Evolutionary conservation across 2,113 vertebrate species (phyloP), one percentile per base, ranked within the genome.

Genomic region (Piprites chloris): DNA sequence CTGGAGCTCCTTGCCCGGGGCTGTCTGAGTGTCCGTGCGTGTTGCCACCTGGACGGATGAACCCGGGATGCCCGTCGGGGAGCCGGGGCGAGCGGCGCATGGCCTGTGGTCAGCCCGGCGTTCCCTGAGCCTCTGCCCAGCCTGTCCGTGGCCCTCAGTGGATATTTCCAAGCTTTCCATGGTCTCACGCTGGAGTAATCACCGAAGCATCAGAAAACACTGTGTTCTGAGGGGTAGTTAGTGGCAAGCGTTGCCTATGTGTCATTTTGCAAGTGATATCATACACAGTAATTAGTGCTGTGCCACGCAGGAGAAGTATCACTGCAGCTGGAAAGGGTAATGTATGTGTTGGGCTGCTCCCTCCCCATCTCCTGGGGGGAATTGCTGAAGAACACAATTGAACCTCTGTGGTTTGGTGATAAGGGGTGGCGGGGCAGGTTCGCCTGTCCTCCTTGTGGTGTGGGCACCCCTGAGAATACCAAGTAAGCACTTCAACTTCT

Each of bases 71-170:
- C 65, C 63, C 2, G 0, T 39, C 0, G 0, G 76, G 85, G 28
- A 62, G 32, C 56, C 0, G 0, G 32, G 59, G 50, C 12, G 7
- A 81, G 87, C 2, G 1, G 53, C 49, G 0, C 6, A 1, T 67
- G 69, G 90, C 18, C 66, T 87, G 82, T 0, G 6, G 73, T 82
- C 32, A 3, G 27, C 35, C 50, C n/a, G 2, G 27, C 69, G 58
- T 87, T 88, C 24, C 1, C 47, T 13, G 9, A 3, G 26, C 74
- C 85, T 85, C 62, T 37, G 35, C 59, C 63, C 75, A 37, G 17
- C 58, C 33, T 88, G 42, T 52, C 44, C 27, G 0, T 66, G 78
- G 41, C 53, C 93, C 62, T 17, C 41, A 15, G 27, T 85, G 67
- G 56, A 14, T 79, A 22, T 89, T 95, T 92, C 58, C 50, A 42